Base-by-base conservation (phyloP, 2,113 vertebrate species). In the Erythrocercus mccallii region DNA sequence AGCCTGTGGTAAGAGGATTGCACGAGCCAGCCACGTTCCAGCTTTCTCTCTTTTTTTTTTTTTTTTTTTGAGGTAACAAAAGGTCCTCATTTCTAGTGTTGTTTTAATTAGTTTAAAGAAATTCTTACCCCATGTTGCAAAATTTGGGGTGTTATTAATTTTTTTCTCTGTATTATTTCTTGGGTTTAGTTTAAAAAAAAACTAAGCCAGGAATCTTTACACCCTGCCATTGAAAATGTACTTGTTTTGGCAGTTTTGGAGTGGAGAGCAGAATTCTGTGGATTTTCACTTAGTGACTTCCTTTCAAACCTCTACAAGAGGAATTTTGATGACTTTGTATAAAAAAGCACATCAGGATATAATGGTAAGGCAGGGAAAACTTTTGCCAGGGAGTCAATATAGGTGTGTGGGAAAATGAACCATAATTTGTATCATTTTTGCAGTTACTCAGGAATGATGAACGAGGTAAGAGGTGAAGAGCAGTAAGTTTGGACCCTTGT, bases 221-320 rank as follows among this genome's bases (percentile, higher is more conserved):
- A 30, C 7, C 8, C 9, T 50, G 1, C 27, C 0, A 0, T 71
- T 79, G 30, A 27, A 82, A 71, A 47, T 1, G 2, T 51, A 25
- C 10, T 5, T 37, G 13, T 18, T 71, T 66, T 69, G 21, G 21
- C n/a, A 73, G 1, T 70, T 83, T 89, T 64, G 33, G 11, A 60
- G 24, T 28, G 2, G 12, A 16, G 27, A 91, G 11, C 37, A 68
- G 40, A 88, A 68, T 81, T 68, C 25, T 71, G 8, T 81, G 47
- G 45, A 35, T 79, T 82, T 79, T 56, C 15, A 48, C 9, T 8
- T 35, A 64, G 40, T 56, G 33, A 33, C 5, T 68, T 78, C 16
- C 24, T 76, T 85, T 68, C 76, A 18, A 30, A 69, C 9, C 10
- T 69, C 54, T 86, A 9, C 11, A 80, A 82, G 28, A 83, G 17